Evolutionary conservation across 2,888 invertebrate species (phyloP), one percentile per base, ranked within the genome.

Genomic region (Metalampra italica): DNA sequence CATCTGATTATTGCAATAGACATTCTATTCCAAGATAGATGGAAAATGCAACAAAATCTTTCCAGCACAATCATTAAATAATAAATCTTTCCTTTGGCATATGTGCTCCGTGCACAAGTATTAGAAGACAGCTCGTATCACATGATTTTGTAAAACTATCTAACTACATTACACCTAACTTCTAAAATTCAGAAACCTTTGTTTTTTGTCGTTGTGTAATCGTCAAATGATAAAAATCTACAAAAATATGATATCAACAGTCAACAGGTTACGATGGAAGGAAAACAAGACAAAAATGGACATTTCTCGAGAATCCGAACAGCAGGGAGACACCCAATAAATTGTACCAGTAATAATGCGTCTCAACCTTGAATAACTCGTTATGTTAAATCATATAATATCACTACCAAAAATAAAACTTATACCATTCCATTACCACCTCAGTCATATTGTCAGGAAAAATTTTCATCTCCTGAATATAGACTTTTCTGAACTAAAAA

Each of bases 301-400:
- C 29, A 12, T 30, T 9, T 42, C n/a, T 11, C 15, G 2, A 34
- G 14, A 29, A 11, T 34, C 38, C 37, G 30, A 47, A 49, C 41
- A 29, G 50, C 34, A 48, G 53, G 59, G 54, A 62, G 59, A 65
- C 67, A 68, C 64, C 64, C 64, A 70, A n/a, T n/a, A n/a, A 73
- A 73, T 64, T 63, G 64, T 72, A 67, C 63, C 56, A 68, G 57
- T 65, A 66, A 64, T 71, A 72, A 67, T 63, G 57, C 62, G 65
- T 60, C 58, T 60, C 72, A 79, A 80, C 83, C 84, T 86, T 82
- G 82, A 70, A 62, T 53, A 84, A 86, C 86, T 63, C 47, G 87
- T 87, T 87, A 85, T 87, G 84, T 64, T 76, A 86, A 82, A 81
- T 71, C 58, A 62, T 68, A 71, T 68, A 71, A 75, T 71, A 81